Evolutionary conservation across 2,113 vertebrate genomes (phyloP).

Genomic region (Vulpes ferrilata): DNA sequence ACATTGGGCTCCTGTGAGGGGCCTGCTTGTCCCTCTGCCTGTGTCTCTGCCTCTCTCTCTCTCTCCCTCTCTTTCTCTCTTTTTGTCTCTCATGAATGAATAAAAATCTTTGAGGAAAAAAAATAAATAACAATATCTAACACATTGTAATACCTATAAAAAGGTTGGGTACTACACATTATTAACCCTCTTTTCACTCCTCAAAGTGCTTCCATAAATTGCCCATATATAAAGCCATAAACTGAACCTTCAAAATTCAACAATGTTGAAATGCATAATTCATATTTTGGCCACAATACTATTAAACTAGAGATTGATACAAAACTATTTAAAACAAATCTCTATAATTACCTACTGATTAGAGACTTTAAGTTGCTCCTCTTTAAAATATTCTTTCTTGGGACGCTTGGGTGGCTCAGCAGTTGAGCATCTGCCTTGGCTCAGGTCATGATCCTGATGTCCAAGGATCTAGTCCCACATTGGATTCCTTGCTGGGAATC

Average conservation of each 20-base stretch:
- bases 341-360: neutral
- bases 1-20: too few relatives aligned
- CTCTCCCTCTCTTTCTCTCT: too few relatives aligned
- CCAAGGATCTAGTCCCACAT: too few relatives aligned
- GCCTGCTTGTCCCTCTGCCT: too few relatives aligned
- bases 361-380: neutral
- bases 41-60: too few relatives aligned
- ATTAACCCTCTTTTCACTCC: neutral
- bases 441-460: too few relatives aligned
- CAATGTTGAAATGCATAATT: neutral
- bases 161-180: neutral
- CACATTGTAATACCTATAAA: neutral
- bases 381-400: neutral
- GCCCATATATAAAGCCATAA: neutral
- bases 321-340: neutral
- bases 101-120: too few relatives aligned
- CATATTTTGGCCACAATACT: neutral
- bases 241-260: neutral
- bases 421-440: too few relatives aligned
- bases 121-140: neutral
- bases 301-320: neutral
- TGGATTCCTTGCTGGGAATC: too few relatives aligned
- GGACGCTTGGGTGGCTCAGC: too few relatives aligned
- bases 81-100: too few relatives aligned
- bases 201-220: neutral